Conservation (phyloP, 2,113 vertebrate species). For the Caranx ignobilis region DNA sequence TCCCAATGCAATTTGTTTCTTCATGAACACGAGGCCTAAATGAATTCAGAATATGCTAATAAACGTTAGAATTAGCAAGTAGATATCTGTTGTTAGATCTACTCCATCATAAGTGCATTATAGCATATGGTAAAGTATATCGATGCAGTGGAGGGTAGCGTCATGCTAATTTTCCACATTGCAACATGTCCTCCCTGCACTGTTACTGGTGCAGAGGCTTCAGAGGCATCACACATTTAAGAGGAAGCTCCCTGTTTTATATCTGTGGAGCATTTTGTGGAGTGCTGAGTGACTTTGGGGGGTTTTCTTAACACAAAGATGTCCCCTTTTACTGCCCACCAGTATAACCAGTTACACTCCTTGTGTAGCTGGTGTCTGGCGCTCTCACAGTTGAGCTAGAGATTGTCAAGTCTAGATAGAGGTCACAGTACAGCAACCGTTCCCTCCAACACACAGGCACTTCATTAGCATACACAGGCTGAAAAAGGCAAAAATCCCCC, state of each 20-base stretch:
- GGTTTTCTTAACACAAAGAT: not conserved
- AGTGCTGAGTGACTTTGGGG: slow-evolving; percentile 2
- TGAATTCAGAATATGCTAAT: not conserved
- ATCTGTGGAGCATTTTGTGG: not conserved
- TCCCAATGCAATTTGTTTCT: not conserved
- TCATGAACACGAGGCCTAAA: too few species aligned
- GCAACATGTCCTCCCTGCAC: slow-evolving; percentile 36
- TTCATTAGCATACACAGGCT: slow-evolving; percentile 24
- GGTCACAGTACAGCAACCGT: slow-evolving; percentile 81
- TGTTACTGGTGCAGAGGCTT: slow-evolving; percentile 19
- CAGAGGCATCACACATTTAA: not conserved
- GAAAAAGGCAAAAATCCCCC: not conserved
- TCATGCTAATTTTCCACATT: slow-evolving; percentile 13
- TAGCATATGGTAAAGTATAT: not conserved
- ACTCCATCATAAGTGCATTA: not conserved
- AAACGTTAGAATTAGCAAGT: not conserved
- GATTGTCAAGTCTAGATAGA: slow-evolving; percentile 79
- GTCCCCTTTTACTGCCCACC: slow-evolving; percentile 37
- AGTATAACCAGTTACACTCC: slow-evolving; percentile 47
- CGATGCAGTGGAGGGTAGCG: not conserved
- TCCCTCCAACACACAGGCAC: slow-evolving; percentile 59
- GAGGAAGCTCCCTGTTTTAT: not conserved
- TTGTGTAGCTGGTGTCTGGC: slow-evolving; percentile 48
- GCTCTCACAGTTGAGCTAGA: slow-evolving; percentile 59
- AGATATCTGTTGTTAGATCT: not conserved